Percentiles rank a stretch among this genome's conserved stretches.
These are phyloP conservation scores for Pocillopora damicornis DNA, from an alignment of 64 coral and sea anemone genomes.

Conservation along the genomic window DNA sequence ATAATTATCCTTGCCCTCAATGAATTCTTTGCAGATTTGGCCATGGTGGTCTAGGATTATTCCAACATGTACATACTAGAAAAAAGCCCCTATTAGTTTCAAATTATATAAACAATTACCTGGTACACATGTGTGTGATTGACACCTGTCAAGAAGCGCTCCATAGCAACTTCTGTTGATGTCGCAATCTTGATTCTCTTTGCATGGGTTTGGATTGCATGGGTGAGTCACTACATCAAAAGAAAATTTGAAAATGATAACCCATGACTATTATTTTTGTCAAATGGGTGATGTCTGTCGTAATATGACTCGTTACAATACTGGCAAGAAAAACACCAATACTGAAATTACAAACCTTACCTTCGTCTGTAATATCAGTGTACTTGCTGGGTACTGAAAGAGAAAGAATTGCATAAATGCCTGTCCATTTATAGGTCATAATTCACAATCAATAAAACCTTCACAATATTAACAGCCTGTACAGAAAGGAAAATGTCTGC, in stretches of 20 bases:
- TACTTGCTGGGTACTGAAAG: slow-evolving; percentile 78
- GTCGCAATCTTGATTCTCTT: slow-evolving; percentile 57
- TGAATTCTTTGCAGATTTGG: too few relatives aligned
- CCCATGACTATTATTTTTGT: not conserved
- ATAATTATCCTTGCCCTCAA: too few relatives aligned
- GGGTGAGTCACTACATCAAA: slow-evolving; percentile 68
- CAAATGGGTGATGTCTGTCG: not conserved
- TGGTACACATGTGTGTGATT: slow-evolving; percentile 62
- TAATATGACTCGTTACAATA: too few relatives aligned
- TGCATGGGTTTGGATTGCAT: slow-evolving; percentile 80
- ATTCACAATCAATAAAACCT: not conserved
- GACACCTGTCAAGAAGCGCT: slow-evolving; percentile 58
- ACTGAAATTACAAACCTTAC: not conserved
- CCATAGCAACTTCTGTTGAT: slow-evolving; percentile 76
- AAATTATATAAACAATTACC: slow-evolving; percentile 27
- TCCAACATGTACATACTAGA: too few relatives aligned
- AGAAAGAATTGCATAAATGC: not conserved
- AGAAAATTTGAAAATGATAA: not conserved
- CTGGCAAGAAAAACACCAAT: too few relatives aligned
- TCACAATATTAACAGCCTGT: not conserved
- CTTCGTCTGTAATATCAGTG: slow-evolving; percentile 65
- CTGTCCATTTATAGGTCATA: not conserved
- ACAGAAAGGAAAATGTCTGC: too few relatives aligned
- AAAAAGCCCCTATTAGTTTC: too few relatives aligned
- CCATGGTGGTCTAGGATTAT: too few relatives aligned